Base-by-base conservation (phyloP, 2,797 vertebrate genomes). In the Antrozous pallidus region DNA sequence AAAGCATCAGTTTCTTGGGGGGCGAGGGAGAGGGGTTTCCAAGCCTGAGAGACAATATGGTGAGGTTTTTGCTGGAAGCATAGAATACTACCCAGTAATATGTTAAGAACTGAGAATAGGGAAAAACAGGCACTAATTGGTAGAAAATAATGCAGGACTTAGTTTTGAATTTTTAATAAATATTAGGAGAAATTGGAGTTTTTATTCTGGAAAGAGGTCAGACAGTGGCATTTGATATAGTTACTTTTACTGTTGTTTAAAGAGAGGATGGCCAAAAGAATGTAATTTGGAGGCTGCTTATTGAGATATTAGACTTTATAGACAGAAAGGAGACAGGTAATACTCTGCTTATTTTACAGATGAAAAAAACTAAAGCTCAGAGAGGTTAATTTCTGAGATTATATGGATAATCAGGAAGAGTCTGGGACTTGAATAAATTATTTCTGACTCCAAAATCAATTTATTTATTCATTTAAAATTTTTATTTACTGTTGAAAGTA, bases 371-470 rank as follows among this genome's bases (percentile, higher is more conserved):
- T 81, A 51, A 88, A 82, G n/a, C 61, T 77, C 56, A 82, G 28
- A 70, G 26, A 85, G 5, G 10, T 56, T 75, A 51, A 56, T 51
- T 90, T 58, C 58, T 42, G 54, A 75, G 31, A 2, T n/a, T 83
- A 91, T 71, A 51, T 22, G 24, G 42, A 33, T 54, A 90, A 28
- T 31, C 67, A 56, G 13, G 6, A 38, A 45, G 38, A 28, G 3
- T 26, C 26, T 92, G 5, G 38, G 63, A 11, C 36, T 54, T 81
- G 28, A 93, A 18, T 22, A 89, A 67, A n/a, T 8, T 65, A 3
- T 90, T 92, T 93, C 71, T 96, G 63, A 86, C 11, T 75, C 54
- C 2, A 84, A 85, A 78, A 82, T 40, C 6, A 3, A 75, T 86
- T 40, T 8, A 77, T 93, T 77, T 91, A 26, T 93, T 90, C 22